Conservation (phyloP, 2,888 invertebrate species). For the Rhagonycha fulva region DNA sequence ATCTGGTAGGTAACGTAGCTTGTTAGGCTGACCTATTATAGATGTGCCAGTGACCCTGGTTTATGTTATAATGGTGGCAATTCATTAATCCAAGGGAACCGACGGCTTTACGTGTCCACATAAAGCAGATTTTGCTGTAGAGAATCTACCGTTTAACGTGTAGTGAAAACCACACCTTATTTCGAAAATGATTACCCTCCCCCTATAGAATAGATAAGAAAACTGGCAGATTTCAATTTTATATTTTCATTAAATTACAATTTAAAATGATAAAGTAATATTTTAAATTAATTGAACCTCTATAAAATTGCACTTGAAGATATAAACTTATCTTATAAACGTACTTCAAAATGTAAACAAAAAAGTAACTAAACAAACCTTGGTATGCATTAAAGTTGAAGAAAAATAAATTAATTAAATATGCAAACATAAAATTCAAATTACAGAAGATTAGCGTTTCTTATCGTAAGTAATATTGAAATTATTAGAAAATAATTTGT, state of each 20-base stretch:
- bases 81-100: too few species aligned
- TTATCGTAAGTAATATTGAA: background rate
- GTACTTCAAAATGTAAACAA: background rate
- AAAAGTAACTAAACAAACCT: background rate
- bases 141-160: too few species aligned
- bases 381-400: background rate
- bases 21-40: too few species aligned
- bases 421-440: background rate
- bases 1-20: too few species aligned
- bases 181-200: too few species aligned
- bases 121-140: too few species aligned
- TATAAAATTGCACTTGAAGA: background rate
- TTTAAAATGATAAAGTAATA: background rate
- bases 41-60: too few species aligned
- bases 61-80: too few species aligned
- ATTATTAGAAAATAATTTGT: slow-evolving; percentile 12
- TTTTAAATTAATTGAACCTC: background rate
- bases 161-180: too few species aligned
- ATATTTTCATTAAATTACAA: background rate
- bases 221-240: background rate
- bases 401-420: slow-evolving; percentile 9
- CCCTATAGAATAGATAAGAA: background rate
- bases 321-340: background rate
- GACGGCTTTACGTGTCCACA: too few species aligned
- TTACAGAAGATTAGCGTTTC: background rate